Evolutionary conservation across 2,888 invertebrate genomes (phyloP), one percentile per base, ranked within the genome.

Genomic region (Sphaerophoria taeniata): DNA sequence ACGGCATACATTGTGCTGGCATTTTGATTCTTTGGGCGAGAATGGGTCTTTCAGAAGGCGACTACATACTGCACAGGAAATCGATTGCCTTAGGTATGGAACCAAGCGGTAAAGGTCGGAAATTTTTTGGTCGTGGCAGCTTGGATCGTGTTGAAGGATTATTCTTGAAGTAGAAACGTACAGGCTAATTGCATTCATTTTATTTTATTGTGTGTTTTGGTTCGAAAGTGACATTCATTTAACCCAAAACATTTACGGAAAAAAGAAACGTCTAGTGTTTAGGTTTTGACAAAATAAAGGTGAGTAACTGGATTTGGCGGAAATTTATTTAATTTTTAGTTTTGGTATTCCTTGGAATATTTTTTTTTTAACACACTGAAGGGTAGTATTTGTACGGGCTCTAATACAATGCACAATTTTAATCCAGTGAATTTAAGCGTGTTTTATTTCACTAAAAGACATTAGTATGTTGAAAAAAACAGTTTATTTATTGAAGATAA

Each of bases 21-120:
- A 98, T 87, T 95, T 95, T 4, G 95, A 94, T 88, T 95, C 95
- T 24, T 94, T 94, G 14, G 97, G 97, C 45, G 96, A 95, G 90
- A 95, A 95, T 6, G 98, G 98, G 90, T 96, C 96, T 88, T 95
- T 95, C 75, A 98, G 92, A 87, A 98, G 93, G 90, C 96, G 95
- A 84, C 96, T 95, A 92, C 98, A 98, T 73, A 98, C 97, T 75
- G 96, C 96, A 93, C 98, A 98, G 88, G 97, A 96, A 89, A 98
- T 93, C 87, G 97, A 96, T 91, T 97, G 97, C 78, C 97, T 94
- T 90, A 98, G 93, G 92, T 96, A 96, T 5, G 97, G 96, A 88
- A 98, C 94, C 89, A 96, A 94, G 88, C 96, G 94, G 92, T 96
- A 96, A 88, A 98, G 93, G 92, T 97, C 97, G 71, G 94, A 94